These are phyloP conservation scores for Ladona fulva DNA, from an alignment of 1,140 invertebrate genomes.

Conservation along the genomic window DNA sequence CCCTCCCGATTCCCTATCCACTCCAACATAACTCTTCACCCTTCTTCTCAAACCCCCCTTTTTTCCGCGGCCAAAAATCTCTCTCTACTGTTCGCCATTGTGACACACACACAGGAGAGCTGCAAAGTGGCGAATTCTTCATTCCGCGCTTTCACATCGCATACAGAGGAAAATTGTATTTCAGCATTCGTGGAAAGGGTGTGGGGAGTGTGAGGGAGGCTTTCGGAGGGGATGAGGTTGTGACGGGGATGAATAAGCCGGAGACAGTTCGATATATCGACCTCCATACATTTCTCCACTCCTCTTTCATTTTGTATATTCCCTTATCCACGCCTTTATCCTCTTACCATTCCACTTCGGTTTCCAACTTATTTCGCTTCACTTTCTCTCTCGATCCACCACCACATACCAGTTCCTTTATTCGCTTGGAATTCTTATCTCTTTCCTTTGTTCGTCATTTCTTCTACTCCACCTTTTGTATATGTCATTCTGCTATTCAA, in stretches of 20 bases:
- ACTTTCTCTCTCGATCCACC: neutral
- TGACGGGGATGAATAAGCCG: neutral
- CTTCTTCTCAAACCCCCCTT: too few relatives aligned
- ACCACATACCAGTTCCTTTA: too few relatives aligned
- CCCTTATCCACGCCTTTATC: neutral
- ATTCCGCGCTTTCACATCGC: too few relatives aligned
- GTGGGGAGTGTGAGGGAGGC: neutral
- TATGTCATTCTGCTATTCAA: too few relatives aligned
- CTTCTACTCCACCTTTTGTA: too few relatives aligned
- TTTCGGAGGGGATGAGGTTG: neutral
- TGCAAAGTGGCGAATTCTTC: too few relatives aligned
- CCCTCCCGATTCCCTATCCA: too few relatives aligned
- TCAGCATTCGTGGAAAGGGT: neutral
- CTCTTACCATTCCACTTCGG: neutral
- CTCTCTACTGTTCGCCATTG: too few relatives aligned
- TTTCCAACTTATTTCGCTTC: neutral
- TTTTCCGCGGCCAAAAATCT: too few relatives aligned
- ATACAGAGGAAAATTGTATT: neutral
- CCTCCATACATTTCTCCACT: neutral
- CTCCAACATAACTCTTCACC: too few relatives aligned
- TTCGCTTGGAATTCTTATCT: neutral
- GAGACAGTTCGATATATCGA: slow-evolving; percentile 9
- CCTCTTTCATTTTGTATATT: neutral
- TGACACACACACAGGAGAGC: too few relatives aligned
- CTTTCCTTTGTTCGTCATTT: too few relatives aligned